Conservation (phyloP, 1,140 invertebrate genomes). For the Aplysia californica region DNA sequence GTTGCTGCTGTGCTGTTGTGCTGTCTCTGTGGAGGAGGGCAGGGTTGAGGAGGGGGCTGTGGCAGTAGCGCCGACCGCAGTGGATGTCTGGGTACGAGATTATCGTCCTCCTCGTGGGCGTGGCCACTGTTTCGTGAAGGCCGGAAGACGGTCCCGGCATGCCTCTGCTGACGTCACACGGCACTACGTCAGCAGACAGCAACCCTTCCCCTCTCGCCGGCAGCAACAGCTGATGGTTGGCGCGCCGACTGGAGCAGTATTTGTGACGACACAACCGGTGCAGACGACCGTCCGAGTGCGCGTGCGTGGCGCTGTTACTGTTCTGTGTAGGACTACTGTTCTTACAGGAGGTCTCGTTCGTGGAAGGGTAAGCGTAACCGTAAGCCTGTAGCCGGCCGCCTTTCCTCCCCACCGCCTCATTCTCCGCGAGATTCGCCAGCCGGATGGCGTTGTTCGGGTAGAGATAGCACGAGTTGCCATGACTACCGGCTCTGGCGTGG, state of each 20-base stretch:
- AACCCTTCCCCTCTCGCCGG: not conserved
- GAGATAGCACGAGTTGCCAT: not conserved
- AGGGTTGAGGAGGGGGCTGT: too few relatives aligned
- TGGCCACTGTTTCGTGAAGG: not conserved
- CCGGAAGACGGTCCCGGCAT: not conserved
- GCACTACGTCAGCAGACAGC: not conserved
- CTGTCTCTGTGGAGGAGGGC: too few relatives aligned
- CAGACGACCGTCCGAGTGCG: slow-evolving; percentile 42
- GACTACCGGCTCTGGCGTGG: not conserved
- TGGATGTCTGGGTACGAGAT: slow-evolving; percentile 6
- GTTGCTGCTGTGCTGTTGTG: too few relatives aligned
- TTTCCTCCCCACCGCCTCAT: not conserved
- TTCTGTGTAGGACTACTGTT: slow-evolving; percentile 5
- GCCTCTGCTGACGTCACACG: not conserved
- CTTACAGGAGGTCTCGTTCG: slow-evolving; percentile 31
- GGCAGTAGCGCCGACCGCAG: not conserved
- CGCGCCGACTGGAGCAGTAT: slow-evolving; percentile 31
- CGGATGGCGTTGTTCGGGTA: slow-evolving; percentile 23
- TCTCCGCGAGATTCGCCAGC: slow-evolving; percentile 28
- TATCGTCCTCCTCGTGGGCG: not conserved
- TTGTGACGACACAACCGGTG: slow-evolving; percentile 35
- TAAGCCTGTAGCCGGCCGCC: not conserved
- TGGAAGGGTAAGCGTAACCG: slow-evolving; percentile 32
- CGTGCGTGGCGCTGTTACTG: slow-evolving; percentile 31
- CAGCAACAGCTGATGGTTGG: not conserved